Percentiles rank a stretch among this genome's conserved stretches.
Evolutionary conservation across 1,140 invertebrate genomes (phyloP).

Genomic region (Neocloeon triangulifer): DNA sequence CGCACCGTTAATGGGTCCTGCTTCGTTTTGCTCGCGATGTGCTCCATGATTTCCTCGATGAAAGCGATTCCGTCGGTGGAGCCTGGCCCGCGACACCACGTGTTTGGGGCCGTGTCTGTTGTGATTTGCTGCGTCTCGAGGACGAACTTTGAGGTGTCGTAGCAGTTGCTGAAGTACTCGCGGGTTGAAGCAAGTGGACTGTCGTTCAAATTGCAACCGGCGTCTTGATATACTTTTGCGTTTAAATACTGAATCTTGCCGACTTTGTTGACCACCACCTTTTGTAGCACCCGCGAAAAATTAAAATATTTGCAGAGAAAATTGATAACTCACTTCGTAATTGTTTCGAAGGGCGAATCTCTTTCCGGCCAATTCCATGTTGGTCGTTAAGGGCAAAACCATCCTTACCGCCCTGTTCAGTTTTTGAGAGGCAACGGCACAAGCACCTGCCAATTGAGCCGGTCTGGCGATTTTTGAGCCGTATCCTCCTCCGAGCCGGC

Average conservation of each 20-base stretch:
- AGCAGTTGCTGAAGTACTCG: slow-evolving; percentile 28
- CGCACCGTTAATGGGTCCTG: slow-evolving; percentile 44
- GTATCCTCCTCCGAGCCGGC: slow-evolving; percentile 12
- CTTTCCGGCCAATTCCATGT: slow-evolving; percentile 41
- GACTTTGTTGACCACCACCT: slow-evolving; percentile 32
- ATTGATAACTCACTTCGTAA: slow-evolving; percentile 46
- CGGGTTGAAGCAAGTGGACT: slow-evolving; percentile 16
- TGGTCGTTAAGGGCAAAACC: slow-evolving; percentile 34
- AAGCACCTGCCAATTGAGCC: slow-evolving; percentile 26
- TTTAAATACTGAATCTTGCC: slow-evolving; percentile 45
- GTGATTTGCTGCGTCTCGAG: slow-evolving; percentile 23
- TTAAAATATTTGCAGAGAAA: no score
- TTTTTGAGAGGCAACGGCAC: slow-evolving; percentile 32
- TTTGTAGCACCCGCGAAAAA: no score
- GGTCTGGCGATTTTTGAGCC: slow-evolving; percentile 13
- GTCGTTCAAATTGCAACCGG: slow-evolving; percentile 34
- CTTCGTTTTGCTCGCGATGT: slow-evolving; percentile 38
- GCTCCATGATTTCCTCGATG: slow-evolving; percentile 62
- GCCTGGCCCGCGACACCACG: slow-evolving; percentile 35
- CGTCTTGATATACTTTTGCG: slow-evolving; percentile 33
- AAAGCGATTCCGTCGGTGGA: slow-evolving; percentile 34
- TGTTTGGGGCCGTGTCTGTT: slow-evolving; percentile 37
- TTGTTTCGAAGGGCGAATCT: slow-evolving; percentile 26
- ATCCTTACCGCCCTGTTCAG: slow-evolving; percentile 37
- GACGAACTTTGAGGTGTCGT: slow-evolving; percentile 27